Conservation (phyloP, 2,113 vertebrate species). For the Plestiodon gilberti region DNA sequence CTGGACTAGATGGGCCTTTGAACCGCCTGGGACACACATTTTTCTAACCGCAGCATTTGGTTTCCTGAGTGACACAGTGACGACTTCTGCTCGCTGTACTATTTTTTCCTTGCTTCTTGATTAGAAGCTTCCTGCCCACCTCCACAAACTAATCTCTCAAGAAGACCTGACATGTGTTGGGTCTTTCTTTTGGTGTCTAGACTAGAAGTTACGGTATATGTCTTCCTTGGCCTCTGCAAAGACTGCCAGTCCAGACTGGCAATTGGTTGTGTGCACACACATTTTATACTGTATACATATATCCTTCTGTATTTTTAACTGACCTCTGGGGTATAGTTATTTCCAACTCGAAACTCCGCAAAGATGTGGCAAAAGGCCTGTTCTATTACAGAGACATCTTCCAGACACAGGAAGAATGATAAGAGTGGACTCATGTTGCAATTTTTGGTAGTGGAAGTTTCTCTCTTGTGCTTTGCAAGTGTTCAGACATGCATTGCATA, state of each 20-base stretch:
- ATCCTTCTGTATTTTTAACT: background rate
- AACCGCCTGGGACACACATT: background rate
- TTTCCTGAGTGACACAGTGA: background rate
- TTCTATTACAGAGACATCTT: background rate
- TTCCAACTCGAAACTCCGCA: background rate
- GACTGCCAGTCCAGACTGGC: too few relatives aligned
- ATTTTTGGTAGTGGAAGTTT: background rate
- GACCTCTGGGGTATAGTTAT: background rate
- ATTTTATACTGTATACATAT: too few relatives aligned
- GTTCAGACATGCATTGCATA: background rate
- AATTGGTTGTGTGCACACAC: background rate
- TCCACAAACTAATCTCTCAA: background rate
- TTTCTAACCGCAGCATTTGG: background rate
- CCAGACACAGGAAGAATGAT: background rate
- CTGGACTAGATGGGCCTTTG: too few relatives aligned
- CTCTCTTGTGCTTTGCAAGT: background rate
- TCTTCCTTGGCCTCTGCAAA: background rate
- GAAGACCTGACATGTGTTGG: background rate
- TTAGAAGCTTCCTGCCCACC: background rate
- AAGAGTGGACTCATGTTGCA: slow-evolving; percentile 3
- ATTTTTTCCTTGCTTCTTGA: background rate
- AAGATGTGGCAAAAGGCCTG: background rate
- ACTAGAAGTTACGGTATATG: background rate
- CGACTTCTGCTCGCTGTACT: slow-evolving; percentile 27
- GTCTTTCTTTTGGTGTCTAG: background rate